Conservation (phyloP, 2,888 invertebrate genomes). For the Linyphia triangularis region DNA sequence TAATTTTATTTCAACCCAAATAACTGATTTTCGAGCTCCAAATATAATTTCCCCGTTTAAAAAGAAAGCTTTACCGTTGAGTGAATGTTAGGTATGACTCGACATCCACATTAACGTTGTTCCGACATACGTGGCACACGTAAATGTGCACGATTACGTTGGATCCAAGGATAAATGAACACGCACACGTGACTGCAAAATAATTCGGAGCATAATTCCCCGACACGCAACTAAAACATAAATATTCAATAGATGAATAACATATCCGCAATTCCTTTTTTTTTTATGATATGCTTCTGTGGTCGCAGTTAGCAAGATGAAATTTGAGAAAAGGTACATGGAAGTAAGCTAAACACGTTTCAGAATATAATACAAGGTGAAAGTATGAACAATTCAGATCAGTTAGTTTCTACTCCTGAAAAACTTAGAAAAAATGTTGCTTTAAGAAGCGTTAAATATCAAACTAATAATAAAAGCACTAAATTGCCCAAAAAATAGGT, state of each 20-base stretch:
- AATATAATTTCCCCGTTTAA: no score
- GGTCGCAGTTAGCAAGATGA: no score
- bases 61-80: neutral
- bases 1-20: neutral
- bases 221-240: neutral
- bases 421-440: no score
- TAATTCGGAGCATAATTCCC: neutral
- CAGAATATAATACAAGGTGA: no score
- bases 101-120: neutral
- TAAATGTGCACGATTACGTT: neutral
- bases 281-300: no score
- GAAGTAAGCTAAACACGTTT: no score
- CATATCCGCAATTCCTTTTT: neutral
- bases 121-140: neutral
- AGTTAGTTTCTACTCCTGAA: no score
- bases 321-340: no score
- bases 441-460: no score
- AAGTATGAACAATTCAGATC: no score
- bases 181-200: constrained; percentile 9
- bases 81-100: neutral
- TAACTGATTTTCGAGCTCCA: neutral
- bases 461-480: no score
- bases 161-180: neutral
- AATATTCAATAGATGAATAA: neutral
- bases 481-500: no score